phyloP scores from a whole-genome alignment of 1,140 invertebrate species.

The Carcinoscorpius rotundicauda region DNA sequence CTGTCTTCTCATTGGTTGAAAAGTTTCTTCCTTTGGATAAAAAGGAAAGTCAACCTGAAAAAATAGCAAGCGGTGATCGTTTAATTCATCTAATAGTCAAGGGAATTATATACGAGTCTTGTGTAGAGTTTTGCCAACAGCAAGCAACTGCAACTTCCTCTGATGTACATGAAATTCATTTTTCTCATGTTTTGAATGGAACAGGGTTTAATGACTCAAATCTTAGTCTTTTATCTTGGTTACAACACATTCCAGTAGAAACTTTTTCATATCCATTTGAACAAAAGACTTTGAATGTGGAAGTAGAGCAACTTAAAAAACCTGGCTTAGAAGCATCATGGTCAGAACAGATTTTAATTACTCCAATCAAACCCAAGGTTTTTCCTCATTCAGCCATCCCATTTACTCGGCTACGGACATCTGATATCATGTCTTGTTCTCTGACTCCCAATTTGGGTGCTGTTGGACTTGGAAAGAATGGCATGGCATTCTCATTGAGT shows the following conservation, averaged over 20 bases:
- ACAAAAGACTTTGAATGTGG: constrained; percentile 76
- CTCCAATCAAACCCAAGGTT: constrained; percentile 83
- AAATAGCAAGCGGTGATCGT: constrained; percentile 65
- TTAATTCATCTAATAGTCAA: constrained; percentile 82
- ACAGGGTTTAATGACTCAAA: constrained; percentile 73
- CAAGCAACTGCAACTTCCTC: constrained; percentile 52
- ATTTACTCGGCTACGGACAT: constrained; percentile 65
- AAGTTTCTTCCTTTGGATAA: constrained; percentile 72
- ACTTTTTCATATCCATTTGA: constrained; percentile 90
- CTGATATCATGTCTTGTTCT: constrained; percentile 86
- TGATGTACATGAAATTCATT: constrained; percentile 43
- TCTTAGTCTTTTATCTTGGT: constrained; percentile 82
- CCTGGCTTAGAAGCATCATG: constrained; percentile 83
- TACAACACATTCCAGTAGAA: constrained; percentile 78
- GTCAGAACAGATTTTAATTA: constrained; percentile 92
- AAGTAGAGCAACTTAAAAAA: constrained; percentile 73
- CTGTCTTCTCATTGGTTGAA: constrained; percentile 57
- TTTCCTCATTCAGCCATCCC: constrained; percentile 92
- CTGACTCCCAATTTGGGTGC: constrained; percentile 62
- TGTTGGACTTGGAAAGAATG: constrained; percentile 25
- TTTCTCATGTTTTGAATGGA: constrained; percentile 55
- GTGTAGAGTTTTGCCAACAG: constrained; percentile 89
- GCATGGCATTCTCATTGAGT: constrained; percentile 53
- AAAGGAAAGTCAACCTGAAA: constrained; percentile 25
- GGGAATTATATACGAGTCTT: constrained; percentile 89